Evolutionary conservation across 2,888 invertebrate species (phyloP).

Genomic region (Troglohyphantes excavatus): DNA sequence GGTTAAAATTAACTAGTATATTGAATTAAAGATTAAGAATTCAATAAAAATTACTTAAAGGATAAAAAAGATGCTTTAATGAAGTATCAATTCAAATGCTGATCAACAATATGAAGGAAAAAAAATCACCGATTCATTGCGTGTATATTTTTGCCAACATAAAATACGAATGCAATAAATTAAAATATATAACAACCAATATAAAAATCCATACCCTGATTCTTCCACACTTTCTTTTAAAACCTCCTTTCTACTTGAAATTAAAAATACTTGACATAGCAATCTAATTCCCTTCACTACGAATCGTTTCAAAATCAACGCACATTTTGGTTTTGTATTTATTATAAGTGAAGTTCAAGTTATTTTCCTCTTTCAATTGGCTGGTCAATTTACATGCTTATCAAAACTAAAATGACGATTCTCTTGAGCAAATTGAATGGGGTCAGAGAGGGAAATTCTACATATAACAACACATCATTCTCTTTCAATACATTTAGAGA

Average conservation of each 20-base stretch:
- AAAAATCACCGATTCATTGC: background rate
- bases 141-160: background rate
- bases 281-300: no score
- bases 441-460: constrained; percentile 13
- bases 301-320: no score
- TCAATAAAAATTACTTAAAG: background rate
- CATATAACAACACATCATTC: no score
- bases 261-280: no score
- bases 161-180: constrained; percentile 15
- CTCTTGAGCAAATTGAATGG: constrained; percentile 69
- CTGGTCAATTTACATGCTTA: constrained; percentile 29
- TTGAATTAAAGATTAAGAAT: background rate
- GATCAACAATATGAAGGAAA: background rate
- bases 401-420: constrained; percentile 61
- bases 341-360: no score
- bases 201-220: constrained; percentile 1
- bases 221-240: background rate
- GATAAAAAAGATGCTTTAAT: no score
- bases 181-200: constrained; percentile 3
- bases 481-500: no score
- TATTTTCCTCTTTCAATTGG: background rate
- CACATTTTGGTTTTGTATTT: no score
- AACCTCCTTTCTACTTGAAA: background rate
- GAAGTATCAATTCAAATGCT: background rate
- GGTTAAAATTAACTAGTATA: no score